Base-by-base conservation (phyloP, 2,888 invertebrate species). In the Drosophila greeni region DNA sequence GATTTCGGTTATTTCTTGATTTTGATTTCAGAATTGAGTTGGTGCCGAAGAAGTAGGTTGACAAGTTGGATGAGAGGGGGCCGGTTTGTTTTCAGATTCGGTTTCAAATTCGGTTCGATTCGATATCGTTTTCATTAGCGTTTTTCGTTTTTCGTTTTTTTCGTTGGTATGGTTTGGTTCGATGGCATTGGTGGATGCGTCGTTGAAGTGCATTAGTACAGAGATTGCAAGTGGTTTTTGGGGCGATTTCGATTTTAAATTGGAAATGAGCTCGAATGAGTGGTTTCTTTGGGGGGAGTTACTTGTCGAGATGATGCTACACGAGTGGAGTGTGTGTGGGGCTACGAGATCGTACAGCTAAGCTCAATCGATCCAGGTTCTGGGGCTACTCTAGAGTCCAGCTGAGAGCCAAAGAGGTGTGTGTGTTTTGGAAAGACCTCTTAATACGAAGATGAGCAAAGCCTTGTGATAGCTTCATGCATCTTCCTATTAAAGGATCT, bases 1-100 rank as follows among this genome's bases (percentile, higher is more conserved):
- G 91, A 96, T 93, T 91, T 95, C 87, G 86, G 91, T 88, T 74
- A 88, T 86, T 86, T 88, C 88, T 86, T 96, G 91, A 96, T 93
- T 91, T 95, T 86, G 85, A 91, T 87, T 74, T 87, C 34, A 34
- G 87, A 12, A 43, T 53, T 66, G 24, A 24, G 23, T 74, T 36
- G 53, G 82, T 78, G 77, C 82, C 83, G 76, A 68, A 64, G n/a
- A n/a, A n/a, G 74, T 62, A 57, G 64, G 31, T 78, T 70, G 73
- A 70, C 67, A 69, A 43, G 57, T 77, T 73, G 67, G 61, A 56
- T 66, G 66, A 40, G 14, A 45, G 31, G 23, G 66, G 66, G 26
- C 66, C 57, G 39, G 26, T 42, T 67, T 51, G 26, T 55, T 57
- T 75, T 69, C 54, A 52, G 48, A 58, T 53, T 59, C 36, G 33